Evolutionary conservation across 2,888 invertebrate species (phyloP).

Genomic region (Acronicta leporina): DNA sequence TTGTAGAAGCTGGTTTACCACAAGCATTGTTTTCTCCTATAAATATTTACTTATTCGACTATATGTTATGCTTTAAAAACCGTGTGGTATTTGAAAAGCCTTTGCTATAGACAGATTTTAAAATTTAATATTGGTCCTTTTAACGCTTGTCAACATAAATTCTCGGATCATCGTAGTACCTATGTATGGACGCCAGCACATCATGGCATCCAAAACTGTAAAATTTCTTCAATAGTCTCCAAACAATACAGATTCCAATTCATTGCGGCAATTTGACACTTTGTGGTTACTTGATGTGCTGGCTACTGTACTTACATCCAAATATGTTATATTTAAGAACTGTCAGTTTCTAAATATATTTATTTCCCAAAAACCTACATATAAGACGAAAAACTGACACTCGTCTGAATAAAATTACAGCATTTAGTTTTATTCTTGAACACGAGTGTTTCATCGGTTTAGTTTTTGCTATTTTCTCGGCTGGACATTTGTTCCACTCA

Average conservation of each 20-base stretch:
- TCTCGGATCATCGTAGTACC: neutral
- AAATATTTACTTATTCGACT: neutral
- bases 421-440: slow-evolving; percentile 39
- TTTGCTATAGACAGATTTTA: neutral
- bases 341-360: slow-evolving; percentile 39
- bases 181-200: too few relatives aligned
- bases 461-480: slow-evolving; percentile 41
- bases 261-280: too few relatives aligned
- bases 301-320: slow-evolving; percentile 2
- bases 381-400: slow-evolving; percentile 14
- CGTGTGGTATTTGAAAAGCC: neutral
- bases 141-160: slow-evolving; percentile 2
- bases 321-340: slow-evolving; percentile 20
- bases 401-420: slow-evolving; percentile 34
- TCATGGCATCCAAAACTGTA: too few relatives aligned
- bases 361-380: slow-evolving; percentile 15
- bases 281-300: too few relatives aligned
- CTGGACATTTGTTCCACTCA: slow-evolving; percentile 64
- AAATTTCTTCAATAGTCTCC: too few relatives aligned
- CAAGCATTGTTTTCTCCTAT: slow-evolving; percentile 22
- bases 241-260: too few relatives aligned
- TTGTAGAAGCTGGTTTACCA: slow-evolving; percentile 1
- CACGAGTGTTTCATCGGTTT: slow-evolving; percentile 21
- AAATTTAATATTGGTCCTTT: neutral
- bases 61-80: neutral